Conservation (phyloP, 2,888 invertebrate species). For the Lasioglossum morio region DNA sequence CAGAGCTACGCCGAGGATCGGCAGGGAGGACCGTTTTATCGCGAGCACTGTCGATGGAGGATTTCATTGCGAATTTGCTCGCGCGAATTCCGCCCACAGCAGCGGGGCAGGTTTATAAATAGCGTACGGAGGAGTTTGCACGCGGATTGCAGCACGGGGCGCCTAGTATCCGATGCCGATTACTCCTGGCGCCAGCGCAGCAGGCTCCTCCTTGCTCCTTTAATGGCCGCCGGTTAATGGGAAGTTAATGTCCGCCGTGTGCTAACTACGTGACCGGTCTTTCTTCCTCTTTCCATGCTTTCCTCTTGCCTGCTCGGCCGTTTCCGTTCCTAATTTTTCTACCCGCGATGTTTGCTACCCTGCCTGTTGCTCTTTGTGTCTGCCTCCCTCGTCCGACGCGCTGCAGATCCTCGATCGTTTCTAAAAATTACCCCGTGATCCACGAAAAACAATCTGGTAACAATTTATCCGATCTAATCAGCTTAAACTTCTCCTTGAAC, state of each 20-base stretch:
- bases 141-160: slow-evolving; percentile 58
- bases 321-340: slow-evolving; percentile 29
- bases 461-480: too few relatives aligned
- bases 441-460: neutral
- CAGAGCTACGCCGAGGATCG: neutral
- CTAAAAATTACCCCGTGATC: neutral
- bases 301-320: slow-evolving; percentile 21
- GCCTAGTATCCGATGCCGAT: slow-evolving; percentile 67
- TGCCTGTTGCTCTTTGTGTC: slow-evolving; percentile 3
- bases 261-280: slow-evolving; percentile 69
- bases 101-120: slow-evolving; percentile 71
- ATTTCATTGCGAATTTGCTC: slow-evolving; percentile 58
- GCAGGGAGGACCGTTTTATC: slow-evolving; percentile 31
- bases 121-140: slow-evolving; percentile 59
- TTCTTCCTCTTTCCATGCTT: slow-evolving; percentile 67
- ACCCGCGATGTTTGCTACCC: slow-evolving; percentile 11
- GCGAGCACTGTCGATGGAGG: slow-evolving; percentile 38
- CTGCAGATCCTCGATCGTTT: neutral
- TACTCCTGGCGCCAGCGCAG: slow-evolving; percentile 72
- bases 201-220: slow-evolving; percentile 57
- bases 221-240: slow-evolving; percentile 78
- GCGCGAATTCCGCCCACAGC: slow-evolving; percentile 40
- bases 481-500: too few relatives aligned
- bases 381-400: neutral
- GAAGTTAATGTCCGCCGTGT: slow-evolving; percentile 77